A percentile compares a stretch with the other conserved stretches of the same genome.
These are phyloP conservation scores for Agrochola lota DNA, from an alignment of 2,888 invertebrate species.

Conservation along the genomic window DNA sequence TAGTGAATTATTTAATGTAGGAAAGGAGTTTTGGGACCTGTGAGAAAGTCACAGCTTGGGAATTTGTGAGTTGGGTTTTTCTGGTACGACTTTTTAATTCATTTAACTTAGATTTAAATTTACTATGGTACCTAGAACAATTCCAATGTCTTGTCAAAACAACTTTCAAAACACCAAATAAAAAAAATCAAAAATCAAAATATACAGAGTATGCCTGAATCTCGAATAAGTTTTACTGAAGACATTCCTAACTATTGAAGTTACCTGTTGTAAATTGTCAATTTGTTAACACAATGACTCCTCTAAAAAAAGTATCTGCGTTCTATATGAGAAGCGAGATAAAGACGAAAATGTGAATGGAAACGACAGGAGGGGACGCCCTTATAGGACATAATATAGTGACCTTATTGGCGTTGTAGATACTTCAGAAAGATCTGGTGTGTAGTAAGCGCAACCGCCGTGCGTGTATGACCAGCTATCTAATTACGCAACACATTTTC, in stretches of 20 bases:
- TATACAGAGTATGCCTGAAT: background rate
- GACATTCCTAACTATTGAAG: background rate
- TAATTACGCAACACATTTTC: no score
- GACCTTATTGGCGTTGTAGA: background rate
- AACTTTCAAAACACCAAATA: background rate
- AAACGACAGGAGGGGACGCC: background rate
- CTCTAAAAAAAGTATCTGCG: background rate
- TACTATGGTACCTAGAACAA: background rate
- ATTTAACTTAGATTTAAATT: background rate
- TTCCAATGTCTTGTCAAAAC: background rate
- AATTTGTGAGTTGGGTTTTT: background rate
- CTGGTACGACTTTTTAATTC: no score
- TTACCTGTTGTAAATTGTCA: background rate
- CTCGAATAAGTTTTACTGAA: background rate
- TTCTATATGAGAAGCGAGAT: background rate
- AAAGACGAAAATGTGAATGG: no score
- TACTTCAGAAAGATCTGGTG: no score
- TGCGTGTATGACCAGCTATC: background rate
- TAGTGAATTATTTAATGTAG: slow-evolving; percentile 5
- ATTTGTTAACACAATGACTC: background rate
- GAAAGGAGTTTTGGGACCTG: background rate
- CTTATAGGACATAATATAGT: background rate
- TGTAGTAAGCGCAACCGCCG: background rate
- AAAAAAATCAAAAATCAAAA: no score
- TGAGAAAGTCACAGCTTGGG: background rate